Evolutionary conservation across 2,888 invertebrate species (phyloP).

Genomic region (Chrysopilus asiliformis): DNA sequence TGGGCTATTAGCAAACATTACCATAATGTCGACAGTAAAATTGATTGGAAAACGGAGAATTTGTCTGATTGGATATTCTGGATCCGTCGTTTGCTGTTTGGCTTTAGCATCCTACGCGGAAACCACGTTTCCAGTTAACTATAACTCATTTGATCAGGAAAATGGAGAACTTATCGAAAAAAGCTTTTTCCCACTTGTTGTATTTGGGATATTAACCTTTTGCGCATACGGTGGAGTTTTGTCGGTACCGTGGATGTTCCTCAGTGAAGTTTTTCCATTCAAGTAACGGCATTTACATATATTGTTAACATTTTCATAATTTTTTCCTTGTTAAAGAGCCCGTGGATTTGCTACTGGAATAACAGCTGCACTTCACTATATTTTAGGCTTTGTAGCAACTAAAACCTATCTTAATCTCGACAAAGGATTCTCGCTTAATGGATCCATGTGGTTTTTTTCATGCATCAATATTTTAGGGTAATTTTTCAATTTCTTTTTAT

Average conservation of each 20-base stretch:
- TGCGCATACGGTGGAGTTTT: conserved; percentile 24
- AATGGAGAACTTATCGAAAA: conserved; percentile 4
- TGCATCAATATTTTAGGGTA: conserved; percentile 36
- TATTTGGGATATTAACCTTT: conserved; percentile 14
- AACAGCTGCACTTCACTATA: conserved; percentile 41
- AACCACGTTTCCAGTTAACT: conserved; percentile 28
- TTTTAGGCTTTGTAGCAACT: conserved; percentile 39
- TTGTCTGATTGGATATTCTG: conserved; percentile 36
- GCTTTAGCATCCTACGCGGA: conserved; percentile 37
- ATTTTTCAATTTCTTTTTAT: neutral
- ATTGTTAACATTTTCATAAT: too few relatives aligned
- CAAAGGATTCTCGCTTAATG: conserved; percentile 35
- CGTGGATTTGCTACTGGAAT: conserved; percentile 21
- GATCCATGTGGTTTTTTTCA: conserved; percentile 40
- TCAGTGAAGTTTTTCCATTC: conserved; percentile 45
- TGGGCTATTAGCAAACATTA: conserved; percentile 35
- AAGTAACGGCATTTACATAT: too few relatives aligned
- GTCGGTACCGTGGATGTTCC: conserved; percentile 42
- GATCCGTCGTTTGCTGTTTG: conserved; percentile 34
- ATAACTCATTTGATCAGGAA: conserved; percentile 36
- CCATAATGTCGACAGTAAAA: conserved; percentile 36
- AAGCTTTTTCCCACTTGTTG: conserved; percentile 25
- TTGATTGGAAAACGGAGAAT: conserved; percentile 39
- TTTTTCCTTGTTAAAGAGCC: too few relatives aligned
- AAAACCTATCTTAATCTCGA: conserved; percentile 42